Base-by-base conservation (phyloP, 2,888 invertebrate genomes). In the Amorpha juglandis region DNA sequence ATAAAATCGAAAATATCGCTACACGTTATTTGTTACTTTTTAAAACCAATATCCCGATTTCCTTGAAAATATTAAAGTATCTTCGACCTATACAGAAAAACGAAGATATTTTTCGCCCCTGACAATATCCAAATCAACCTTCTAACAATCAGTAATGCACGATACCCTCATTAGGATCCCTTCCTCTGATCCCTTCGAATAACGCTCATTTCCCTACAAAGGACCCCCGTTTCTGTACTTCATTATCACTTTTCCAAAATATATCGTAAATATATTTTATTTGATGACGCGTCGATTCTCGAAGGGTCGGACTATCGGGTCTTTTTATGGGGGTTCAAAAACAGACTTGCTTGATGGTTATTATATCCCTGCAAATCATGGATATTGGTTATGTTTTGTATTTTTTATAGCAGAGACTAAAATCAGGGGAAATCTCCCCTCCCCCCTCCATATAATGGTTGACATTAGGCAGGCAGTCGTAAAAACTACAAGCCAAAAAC, bases 181-280 rank as follows among this genome's bases (percentile, higher is more conserved):
- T 58, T 42, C 19, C 42, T 38, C 33, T 53, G 16, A 50, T 21
- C 48, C 63, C 63, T 19, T 35, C 48, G 45, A 45, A 45, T 16
- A 63, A 63, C 63, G 19, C 63, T 51, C 63, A 63, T 63, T 51
- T 63, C 19, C 63, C 51, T 63, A 50, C 51, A 63, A 63, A 63
- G 27, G 8, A 27, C 58, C 2, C 27, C 38, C 48, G 12, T 35
- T 51, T 63, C 35, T 35, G 19, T 8, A 51, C 35, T 63, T 48
- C 38, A 63, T 51, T 38, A 51, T 38, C 50, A 50, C 38, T 63
- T 63, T 62, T 14, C 11, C 27, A 52, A 52, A 58, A 58, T 58
- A 42, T 58, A 58, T 58, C 58, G 42, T 58, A 58, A 19, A 58
- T 58, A 58, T 58, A 38, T 42, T 42, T 58, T 58, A 58, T 58